Evolutionary conservation across 2,113 vertebrate genomes (phyloP), one percentile per base, ranked within the genome.

Genomic region (Muscicapa adusta): DNA sequence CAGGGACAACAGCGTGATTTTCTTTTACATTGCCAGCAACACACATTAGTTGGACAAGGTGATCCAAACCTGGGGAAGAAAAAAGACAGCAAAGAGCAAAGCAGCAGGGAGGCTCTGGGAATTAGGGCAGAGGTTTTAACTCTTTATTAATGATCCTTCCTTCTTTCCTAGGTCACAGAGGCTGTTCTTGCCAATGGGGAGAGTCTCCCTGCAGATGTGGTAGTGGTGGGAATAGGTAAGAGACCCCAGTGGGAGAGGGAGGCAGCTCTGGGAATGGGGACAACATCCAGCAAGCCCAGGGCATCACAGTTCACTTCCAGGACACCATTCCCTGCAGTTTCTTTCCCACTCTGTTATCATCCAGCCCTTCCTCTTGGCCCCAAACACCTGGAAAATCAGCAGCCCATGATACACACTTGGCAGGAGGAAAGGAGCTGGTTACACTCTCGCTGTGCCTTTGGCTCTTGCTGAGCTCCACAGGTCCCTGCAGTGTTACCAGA

Each of bases 221-320:
- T 99, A 20, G 97, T 99, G 78, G 91, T 95, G 33, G 99, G 98
- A 93, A 98, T 98, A 87, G 98, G 99, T 99, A 81, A 88, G 88
- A 65, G 38, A 81, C 8, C 34, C 25, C 51, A 9, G 6, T 0
- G 81, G 68, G 42, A 42, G 17, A 45, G 7, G 24, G 54, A 38
- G 29, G 10, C 7, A 18, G 73, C 9, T 82, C 63, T 48, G 62
- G 62, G 48, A 62, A 31, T 2, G 7, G 36, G 40, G 43, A 60
- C 3, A 50, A 8, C 28, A 65, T 25, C 15, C 77, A 82, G 40
- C 22, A n/a, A 78, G 47, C 51, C 50, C 84, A 71, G 68, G 67
- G 40, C 51, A 63, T 12, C 51, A 24, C 40, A 50, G 34, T 29
- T 56, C 56, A 5, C 26, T 26, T 28, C 70, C 67, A 68, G 81